Conservation (phyloP, 2,797 vertebrate species). For the Limosa lapponica region DNA sequence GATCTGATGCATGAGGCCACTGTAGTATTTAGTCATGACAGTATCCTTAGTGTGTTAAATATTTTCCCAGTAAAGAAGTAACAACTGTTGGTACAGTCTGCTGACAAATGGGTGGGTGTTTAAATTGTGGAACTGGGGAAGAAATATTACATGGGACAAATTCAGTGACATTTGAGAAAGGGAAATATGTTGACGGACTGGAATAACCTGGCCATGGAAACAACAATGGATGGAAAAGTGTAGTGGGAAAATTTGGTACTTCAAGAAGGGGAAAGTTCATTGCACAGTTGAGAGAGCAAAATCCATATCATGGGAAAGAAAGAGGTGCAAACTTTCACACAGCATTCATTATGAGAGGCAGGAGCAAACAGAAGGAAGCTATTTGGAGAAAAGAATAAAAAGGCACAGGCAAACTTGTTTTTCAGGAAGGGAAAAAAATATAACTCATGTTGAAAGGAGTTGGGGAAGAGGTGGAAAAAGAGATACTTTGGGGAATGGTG, state of each 20-base stretch:
- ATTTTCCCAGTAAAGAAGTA: neutral
- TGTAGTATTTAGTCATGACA: neutral
- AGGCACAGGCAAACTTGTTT: neutral
- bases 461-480: neutral
- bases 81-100: neutral
- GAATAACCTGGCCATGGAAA: neutral
- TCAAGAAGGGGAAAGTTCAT: neutral
- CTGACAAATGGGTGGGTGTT: neutral
- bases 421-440: neutral
- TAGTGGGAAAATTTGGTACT: neutral
- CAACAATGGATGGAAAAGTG: neutral
- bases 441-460: neutral
- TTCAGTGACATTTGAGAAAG: neutral
- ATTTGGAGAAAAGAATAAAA: constrained; percentile 2
- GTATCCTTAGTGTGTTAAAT: neutral
- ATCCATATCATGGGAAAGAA: neutral
- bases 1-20: neutral
- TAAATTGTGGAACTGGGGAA: neutral
- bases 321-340: neutral
- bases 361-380: neutral
- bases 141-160: neutral
- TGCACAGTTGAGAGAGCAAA: neutral
- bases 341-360: neutral
- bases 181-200: neutral
- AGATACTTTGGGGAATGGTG: neutral